Conservation (phyloP, 92 coral and sea anemone genomes). For the Epizoanthus rinbou region DNA sequence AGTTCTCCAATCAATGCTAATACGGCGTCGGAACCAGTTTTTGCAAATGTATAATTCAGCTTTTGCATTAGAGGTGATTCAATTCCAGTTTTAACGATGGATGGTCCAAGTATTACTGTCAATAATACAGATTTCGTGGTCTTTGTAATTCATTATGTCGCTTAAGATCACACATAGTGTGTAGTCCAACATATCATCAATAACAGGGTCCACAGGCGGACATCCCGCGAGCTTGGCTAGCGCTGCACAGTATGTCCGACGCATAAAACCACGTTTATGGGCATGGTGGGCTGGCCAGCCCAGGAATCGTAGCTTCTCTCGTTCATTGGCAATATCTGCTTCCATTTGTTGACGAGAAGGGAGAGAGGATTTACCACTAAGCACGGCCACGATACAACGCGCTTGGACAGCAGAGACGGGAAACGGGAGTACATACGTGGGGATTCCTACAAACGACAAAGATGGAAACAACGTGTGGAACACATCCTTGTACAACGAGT, state of each 20-base stretch:
- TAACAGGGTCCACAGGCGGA: slow-evolving; percentile 43
- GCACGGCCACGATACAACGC: slow-evolving; percentile 60
- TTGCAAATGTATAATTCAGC: background rate
- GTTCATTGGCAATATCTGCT: slow-evolving; percentile 63
- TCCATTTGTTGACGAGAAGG: slow-evolving; percentile 81
- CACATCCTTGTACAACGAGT: slow-evolving; percentile 74
- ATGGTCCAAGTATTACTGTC: slow-evolving; percentile 13
- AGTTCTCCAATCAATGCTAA: no score
- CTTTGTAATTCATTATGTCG: background rate
- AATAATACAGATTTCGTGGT: slow-evolving; percentile 7
- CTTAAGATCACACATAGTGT: background rate
- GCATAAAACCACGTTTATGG: slow-evolving; percentile 61
- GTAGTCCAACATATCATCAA: slow-evolving; percentile 56
- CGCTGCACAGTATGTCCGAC: slow-evolving; percentile 60
- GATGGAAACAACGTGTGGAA: slow-evolving; percentile 68
- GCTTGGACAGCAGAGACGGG: slow-evolving; percentile 82
- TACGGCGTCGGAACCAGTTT: no score
- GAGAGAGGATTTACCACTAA: slow-evolving; percentile 57
- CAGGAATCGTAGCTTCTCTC: slow-evolving; percentile 48
- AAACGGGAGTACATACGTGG: slow-evolving; percentile 57
- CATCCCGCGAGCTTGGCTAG: slow-evolving; percentile 77
- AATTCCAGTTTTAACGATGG: background rate
- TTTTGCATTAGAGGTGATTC: background rate
- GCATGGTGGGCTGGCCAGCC: slow-evolving; percentile 66
- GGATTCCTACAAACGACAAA: slow-evolving; percentile 79